A percentile compares a stretch with the other conserved stretches of the same genome.
These are phyloP conservation scores for Thymelicus sylvestris DNA, from an alignment of 2,888 invertebrate species.

Conservation along the genomic window DNA sequence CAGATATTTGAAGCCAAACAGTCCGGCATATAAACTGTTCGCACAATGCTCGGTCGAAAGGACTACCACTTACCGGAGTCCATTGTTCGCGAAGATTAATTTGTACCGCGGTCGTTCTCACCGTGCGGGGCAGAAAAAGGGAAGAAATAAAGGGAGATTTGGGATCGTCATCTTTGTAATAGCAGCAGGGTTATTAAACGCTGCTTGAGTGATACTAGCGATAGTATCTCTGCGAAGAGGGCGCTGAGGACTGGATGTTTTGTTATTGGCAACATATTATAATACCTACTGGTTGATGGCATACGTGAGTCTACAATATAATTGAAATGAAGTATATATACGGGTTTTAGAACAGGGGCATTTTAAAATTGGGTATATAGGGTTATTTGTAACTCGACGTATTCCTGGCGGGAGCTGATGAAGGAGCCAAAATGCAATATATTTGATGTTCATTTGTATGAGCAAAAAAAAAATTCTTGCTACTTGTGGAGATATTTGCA, in stretches of 20 bases:
- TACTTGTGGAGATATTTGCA: no score
- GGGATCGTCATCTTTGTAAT: slow-evolving; percentile 59
- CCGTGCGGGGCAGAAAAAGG: slow-evolving; percentile 48
- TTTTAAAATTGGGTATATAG: no score
- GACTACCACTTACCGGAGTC: slow-evolving; percentile 58
- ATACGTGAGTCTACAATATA: no score
- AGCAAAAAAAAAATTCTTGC: no score
- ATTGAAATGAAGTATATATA: no score
- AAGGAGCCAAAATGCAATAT: no score
- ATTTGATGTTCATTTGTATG: no score
- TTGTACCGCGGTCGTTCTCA: slow-evolving; percentile 55
- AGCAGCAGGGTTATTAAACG: slow-evolving; percentile 51
- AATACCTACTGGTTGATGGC: no score
- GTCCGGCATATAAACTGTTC: slow-evolving; percentile 35
- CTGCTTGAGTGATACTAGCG: slow-evolving; percentile 17
- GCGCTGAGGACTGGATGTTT: not conserved
- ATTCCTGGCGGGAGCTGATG: no score
- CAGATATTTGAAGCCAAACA: slow-evolving; percentile 35
- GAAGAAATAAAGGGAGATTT: slow-evolving; percentile 48
- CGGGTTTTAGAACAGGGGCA: no score
- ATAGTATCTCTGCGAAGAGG: no score
- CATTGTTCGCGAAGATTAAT: slow-evolving; percentile 72
- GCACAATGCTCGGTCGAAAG: slow-evolving; percentile 46
- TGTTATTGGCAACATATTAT: not conserved
- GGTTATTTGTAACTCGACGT: no score